These are phyloP conservation scores for Drosophila triauraria DNA, from an alignment of 1,140 invertebrate species.

Conservation along the genomic window DNA sequence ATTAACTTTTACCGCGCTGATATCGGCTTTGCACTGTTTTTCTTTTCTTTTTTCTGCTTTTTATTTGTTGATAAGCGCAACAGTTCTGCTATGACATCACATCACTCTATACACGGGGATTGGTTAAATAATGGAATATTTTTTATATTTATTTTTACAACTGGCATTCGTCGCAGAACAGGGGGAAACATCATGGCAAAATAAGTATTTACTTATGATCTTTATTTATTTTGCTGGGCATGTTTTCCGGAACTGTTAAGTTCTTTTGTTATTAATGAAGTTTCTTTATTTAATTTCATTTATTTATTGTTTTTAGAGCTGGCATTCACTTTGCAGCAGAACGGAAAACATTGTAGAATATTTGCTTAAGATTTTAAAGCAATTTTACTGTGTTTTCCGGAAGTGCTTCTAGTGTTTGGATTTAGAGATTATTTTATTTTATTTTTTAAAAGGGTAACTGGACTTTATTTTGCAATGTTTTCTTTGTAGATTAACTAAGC, in stretches of 20 bases:
- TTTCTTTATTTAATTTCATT: background rate
- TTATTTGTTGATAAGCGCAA: conserved; percentile 56
- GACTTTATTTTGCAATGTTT: conserved; percentile 16
- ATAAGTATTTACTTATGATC: conserved; percentile 19
- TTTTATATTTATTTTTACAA: conserved; percentile 27
- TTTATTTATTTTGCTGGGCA: conserved; percentile 2
- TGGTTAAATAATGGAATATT: conserved; percentile 35
- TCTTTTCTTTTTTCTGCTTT: background rate
- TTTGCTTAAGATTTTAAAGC: conserved; percentile 3
- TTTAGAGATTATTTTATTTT: too few relatives aligned
- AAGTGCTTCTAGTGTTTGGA: too few relatives aligned
- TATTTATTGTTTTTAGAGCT: conserved; percentile 8
- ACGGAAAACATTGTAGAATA: conserved; percentile 14
- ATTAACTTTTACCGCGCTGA: conserved; percentile 49
- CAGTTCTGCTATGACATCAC: conserved; percentile 60
- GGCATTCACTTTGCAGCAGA: background rate
- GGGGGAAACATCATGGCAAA: conserved; percentile 23
- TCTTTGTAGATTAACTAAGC: too few relatives aligned
- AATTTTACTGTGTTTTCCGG: too few relatives aligned
- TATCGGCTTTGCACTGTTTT: conserved; percentile 30
- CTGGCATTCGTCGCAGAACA: conserved; percentile 10
- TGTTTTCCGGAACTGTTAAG: conserved; percentile 11
- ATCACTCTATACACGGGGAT: conserved; percentile 46
- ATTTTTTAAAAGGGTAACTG: too few relatives aligned
- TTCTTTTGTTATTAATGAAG: background rate